Conservation (phyloP, 23 tunicate species). For the Phallusia fumigata region DNA sequence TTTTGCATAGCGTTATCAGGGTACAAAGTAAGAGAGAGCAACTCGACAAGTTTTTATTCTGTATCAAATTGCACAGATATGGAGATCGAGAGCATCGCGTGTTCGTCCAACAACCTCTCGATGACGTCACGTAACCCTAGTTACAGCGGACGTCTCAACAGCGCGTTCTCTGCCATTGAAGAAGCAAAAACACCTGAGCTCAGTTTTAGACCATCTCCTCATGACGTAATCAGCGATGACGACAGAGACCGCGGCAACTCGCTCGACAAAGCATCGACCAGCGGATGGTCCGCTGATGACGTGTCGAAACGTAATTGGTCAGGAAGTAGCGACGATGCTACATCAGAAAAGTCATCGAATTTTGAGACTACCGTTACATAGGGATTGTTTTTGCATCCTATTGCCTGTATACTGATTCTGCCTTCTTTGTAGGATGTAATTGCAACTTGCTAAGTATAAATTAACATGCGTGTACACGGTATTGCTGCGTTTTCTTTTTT, state of each 20-base stretch:
- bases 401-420: no score
- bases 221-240: not conserved
- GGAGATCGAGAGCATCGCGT: not conserved
- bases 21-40: no score
- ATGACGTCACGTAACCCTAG: not conserved
- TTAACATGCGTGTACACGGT: no score
- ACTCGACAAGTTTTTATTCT: no score
- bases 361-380: no score
- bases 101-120: not conserved
- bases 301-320: conserved; percentile 2
- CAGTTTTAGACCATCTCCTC: not conserved
- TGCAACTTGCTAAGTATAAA: no score
- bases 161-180: not conserved
- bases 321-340: not conserved
- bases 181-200: not conserved
- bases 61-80: no score
- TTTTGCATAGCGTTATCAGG: no score
- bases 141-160: not conserved
- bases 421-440: no score
- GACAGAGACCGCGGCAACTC: not conserved
- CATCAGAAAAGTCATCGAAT: no score
- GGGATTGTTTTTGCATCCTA: no score
- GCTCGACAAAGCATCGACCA: conserved; percentile 4
- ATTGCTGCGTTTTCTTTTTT: no score
- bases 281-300: not conserved